Evolutionary conservation across 2,113 vertebrate species (phyloP).

Genomic region (Chloropsis cyanopogon): DNA sequence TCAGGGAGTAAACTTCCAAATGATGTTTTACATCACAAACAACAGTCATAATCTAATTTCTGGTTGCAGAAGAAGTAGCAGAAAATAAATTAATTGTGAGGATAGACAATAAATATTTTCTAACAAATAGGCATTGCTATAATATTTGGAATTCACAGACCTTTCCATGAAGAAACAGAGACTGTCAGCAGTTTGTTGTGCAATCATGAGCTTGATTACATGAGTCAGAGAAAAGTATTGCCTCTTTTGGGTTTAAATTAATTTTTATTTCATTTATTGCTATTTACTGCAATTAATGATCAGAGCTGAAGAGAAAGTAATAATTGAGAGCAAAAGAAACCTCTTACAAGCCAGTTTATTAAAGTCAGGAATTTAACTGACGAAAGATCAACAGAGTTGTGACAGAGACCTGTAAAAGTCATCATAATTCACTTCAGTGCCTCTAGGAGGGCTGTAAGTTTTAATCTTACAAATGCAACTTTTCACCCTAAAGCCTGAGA

Average conservation of each 20-base stretch:
- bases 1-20: background rate
- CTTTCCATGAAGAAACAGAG: background rate
- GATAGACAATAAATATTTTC: background rate
- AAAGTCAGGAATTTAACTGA: background rate
- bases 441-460: background rate
- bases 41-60: background rate
- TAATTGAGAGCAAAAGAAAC: background rate
- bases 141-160: background rate
- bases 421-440: background rate
- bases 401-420: background rate
- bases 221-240: background rate
- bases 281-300: background rate
- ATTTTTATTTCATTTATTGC: background rate
- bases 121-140: background rate
- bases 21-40: background rate
- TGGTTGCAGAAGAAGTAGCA: background rate
- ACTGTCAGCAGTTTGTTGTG: background rate
- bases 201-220: background rate
- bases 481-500: background rate
- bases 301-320: background rate
- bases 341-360: background rate
- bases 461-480: background rate
- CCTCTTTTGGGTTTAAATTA: background rate
- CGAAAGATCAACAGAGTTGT: background rate
- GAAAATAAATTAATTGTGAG: background rate